Evolutionary conservation across 2,888 invertebrate species (phyloP), one percentile per base, ranked within the genome.

Genomic region (Orthonychiurus folsomi): DNA sequence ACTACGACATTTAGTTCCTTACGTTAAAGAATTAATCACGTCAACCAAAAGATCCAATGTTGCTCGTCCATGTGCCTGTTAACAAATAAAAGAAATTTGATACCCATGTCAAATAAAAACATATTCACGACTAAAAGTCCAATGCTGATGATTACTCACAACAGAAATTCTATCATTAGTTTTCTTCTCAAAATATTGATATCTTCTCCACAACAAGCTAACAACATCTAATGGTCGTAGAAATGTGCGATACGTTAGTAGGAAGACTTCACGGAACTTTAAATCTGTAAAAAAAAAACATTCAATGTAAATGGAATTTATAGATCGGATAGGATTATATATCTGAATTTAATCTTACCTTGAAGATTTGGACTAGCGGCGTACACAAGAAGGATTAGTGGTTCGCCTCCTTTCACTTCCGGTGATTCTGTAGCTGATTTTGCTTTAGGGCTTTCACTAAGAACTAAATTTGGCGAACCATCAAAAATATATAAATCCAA

Each of bases 231-330:
- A 80, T 25, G 96, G 93, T 65, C 88, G 82, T 76, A 96, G 87
- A 81, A 96, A 95, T 66, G 95, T 96, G 73, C 96, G 84, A 80
- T 97, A 99, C 65, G 97, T 99, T 61, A 95, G 93, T 73, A 97
- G 84, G 80, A 99, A 99, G 69, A 97, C 96, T 82, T 99, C 97
- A 81, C 93, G 93, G 80, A 91, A 94, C 78, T 90, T 83, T 79
- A 93, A 89, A 79, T 90, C 91, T 90, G 81, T 24, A 77, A 76
- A 26, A 63, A 54, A 62, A 59, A 62, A 56, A n/a, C n/a, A n/a
- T 5, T n/a, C 27, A 56, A 56, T 56, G n/a, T 12, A 53, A 15
- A 20, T 15, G 20, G 12, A 15, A 53, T 12, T 9, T 50, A 63
- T 24, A 57, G 3, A 25, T 24, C n/a, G 2, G 50, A 50, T 53